These are phyloP conservation scores for Thecocarcelia acutangulata DNA, from an alignment of 2,888 invertebrate genomes.

Conservation along the genomic window DNA sequence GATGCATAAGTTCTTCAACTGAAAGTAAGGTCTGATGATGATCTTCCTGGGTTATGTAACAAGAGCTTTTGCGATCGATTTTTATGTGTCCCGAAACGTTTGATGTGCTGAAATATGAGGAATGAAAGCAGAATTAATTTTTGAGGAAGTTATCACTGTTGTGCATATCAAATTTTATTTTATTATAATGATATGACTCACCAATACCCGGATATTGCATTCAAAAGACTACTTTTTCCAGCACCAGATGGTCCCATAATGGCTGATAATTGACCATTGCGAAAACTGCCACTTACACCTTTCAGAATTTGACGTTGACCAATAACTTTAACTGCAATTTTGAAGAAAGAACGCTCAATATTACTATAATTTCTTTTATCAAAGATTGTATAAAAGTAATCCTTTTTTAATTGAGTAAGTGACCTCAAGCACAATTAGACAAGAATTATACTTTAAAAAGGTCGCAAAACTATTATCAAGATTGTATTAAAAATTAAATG, in stretches of 20 bases:
- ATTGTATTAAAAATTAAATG: too few relatives aligned
- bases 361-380: neutral
- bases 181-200: constrained; percentile 75
- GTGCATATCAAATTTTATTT: neutral
- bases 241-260: constrained; percentile 88
- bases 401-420: too few relatives aligned
- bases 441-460: too few relatives aligned
- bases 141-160: neutral
- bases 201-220: constrained; percentile 89
- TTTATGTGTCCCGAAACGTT: constrained; percentile 86
- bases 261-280: constrained; percentile 85
- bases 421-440: too few relatives aligned
- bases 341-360: constrained; percentile 52
- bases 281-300: constrained; percentile 85
- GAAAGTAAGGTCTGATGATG: constrained; percentile 88
- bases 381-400: too few relatives aligned
- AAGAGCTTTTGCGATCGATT: constrained; percentile 88
- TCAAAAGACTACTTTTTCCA: constrained; percentile 89
- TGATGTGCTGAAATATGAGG: constrained; percentile 82
- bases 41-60: constrained; percentile 92
- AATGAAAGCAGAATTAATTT: too few relatives aligned
- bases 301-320: constrained; percentile 84
- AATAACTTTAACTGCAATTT: constrained; percentile 81
- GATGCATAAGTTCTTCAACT: constrained; percentile 89
- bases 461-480: too few relatives aligned